phyloP scores from a whole-genome alignment of 2,113 vertebrate genomes.

The Carollia perspicillata region DNA sequence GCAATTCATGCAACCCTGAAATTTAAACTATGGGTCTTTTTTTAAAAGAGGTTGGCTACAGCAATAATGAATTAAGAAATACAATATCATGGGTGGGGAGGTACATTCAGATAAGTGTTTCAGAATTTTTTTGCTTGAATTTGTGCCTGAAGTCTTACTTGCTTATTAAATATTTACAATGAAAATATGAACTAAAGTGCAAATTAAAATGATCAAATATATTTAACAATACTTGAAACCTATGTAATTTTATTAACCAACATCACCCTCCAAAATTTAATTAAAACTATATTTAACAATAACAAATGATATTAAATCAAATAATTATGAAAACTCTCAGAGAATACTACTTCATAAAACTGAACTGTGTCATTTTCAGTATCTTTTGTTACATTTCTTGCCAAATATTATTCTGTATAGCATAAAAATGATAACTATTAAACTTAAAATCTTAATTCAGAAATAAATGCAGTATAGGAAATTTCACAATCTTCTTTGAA shows the following conservation, averaged over 20 bases:
- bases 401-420: neutral
- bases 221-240: neutral
- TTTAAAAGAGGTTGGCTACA: neutral
- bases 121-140: neutral
- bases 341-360: neutral
- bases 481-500: neutral
- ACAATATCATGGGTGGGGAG: accelerated
- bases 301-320: neutral
- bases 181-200: neutral
- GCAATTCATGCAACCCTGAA: neutral
- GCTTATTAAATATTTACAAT: neutral
- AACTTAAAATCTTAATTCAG: neutral
- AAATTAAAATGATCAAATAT: neutral
- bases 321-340: neutral
- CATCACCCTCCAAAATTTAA: neutral
- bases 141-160: neutral
- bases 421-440: neutral
- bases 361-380: neutral
- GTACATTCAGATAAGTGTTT: neutral
- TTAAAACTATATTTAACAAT: neutral
- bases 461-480: neutral
- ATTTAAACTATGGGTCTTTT: neutral
- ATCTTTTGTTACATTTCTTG: neutral
- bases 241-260: neutral
- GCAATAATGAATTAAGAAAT: neutral